Evolutionary conservation across 2,888 invertebrate species (phyloP), one percentile per base, ranked within the genome.

Genomic region (Eulithis testata): DNA sequence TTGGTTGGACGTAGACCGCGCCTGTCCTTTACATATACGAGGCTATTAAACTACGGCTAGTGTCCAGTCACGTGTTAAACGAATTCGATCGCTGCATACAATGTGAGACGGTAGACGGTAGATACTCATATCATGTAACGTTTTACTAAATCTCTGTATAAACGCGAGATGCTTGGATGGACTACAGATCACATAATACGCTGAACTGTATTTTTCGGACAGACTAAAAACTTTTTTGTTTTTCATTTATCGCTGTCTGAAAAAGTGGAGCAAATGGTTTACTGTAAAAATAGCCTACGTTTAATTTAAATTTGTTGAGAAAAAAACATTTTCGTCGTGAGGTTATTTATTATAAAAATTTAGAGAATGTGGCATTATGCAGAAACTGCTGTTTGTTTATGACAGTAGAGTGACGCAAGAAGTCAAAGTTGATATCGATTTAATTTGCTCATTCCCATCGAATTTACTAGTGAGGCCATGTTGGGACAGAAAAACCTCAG

Each of bases 11-110:
- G 88, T 85, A 86, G 83, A 85, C 88, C 88, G 87, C 87, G 88
- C 84, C 88, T 91, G 92, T 91, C 91, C 90, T 91, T 91, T 92
- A 90, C 91, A 92, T 91, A 91, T 89, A 91, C 89, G 88, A 89
- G 85, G 87, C 91, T 87, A 92, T 93, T 93, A 92, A 91, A 91
- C 88, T 85, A 86, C 89, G 83, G 81, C 82, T 83, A 81, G 85
- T 88, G 87, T 83, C 88, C 91, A 90, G 90, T 91, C 91, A 90
- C 87, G 91, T 92, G 91, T 88, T 89, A 92, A 93, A 92, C 92
- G 91, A 91, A 91, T 90, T 85, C 89, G 85, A 91, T 90, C 82
- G 86, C 81, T 84, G 85, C 86, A 85, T 79, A 85, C 85, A 85
- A 84, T 85, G 88, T 87, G 85, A 86, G 87, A 82, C 78, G 75